Conservation (phyloP, 2,113 vertebrate genomes). For the Stercorarius parasiticus region DNA sequence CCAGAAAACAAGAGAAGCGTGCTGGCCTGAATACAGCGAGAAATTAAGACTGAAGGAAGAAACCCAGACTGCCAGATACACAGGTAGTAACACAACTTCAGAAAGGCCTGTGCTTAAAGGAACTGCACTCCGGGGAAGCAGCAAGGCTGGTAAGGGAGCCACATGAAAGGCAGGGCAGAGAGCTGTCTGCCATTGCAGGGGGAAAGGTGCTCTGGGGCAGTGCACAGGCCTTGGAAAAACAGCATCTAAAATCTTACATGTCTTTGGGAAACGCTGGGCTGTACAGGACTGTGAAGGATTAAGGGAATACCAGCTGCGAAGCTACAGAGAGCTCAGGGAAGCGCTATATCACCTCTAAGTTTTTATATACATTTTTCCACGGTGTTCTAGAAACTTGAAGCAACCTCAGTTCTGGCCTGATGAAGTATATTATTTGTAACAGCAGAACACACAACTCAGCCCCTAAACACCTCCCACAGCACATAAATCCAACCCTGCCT, state of each 20-base stretch:
- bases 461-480: neutral
- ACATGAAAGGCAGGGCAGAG: neutral
- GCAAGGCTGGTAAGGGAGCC: neutral
- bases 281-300: accelerated
- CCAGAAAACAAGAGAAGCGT: neutral
- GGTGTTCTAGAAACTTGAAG: neutral
- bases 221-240: accelerated
- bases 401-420: neutral
- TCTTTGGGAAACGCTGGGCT: neutral
- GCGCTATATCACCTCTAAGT: accelerated
- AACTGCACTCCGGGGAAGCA: neutral
- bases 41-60: neutral
- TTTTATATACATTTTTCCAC: neutral
- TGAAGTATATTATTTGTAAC: neutral
- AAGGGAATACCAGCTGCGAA: neutral
- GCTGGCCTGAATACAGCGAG: neutral
- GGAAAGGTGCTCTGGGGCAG: neutral
- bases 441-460: neutral
- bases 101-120: neutral
- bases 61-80: neutral
- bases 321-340: accelerated
- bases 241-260: neutral
- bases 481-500: accelerated
- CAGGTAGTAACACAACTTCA: neutral
- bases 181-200: accelerated